Evolutionary conservation across 2,888 invertebrate species (phyloP).

Genomic region (Athripsodes cinereus): DNA sequence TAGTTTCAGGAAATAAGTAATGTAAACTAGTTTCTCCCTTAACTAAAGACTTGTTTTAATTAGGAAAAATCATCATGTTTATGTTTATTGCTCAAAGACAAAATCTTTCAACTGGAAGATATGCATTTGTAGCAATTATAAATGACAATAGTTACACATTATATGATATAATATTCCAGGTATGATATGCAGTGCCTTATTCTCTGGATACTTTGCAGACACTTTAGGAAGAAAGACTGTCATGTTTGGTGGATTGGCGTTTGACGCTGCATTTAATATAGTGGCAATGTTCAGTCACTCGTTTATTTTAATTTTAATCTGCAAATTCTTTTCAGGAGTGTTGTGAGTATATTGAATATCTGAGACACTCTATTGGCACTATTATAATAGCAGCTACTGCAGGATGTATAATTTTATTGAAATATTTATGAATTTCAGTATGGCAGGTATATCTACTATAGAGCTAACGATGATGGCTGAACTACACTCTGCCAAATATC

Average conservation of each 20-base stretch:
- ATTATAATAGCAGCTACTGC: too few species aligned
- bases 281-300: conserved; percentile 59
- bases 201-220: conserved; percentile 75
- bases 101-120: too few species aligned
- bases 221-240: conserved; percentile 63
- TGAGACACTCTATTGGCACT: neutral
- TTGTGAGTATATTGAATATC: conserved; percentile 50
- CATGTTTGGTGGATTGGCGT: conserved; percentile 58
- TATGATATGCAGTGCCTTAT: conserved; percentile 66
- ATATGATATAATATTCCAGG: conserved; percentile 44
- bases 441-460: conserved; percentile 67
- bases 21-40: too few species aligned
- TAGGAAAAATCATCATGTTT: too few species aligned
- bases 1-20: too few species aligned
- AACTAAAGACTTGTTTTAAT: too few species aligned
- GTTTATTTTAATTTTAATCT: conserved; percentile 57
- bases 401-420: neutral
- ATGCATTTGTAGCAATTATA: too few species aligned
- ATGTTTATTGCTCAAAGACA: too few species aligned
- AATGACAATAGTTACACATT: too few species aligned
- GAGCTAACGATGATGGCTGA: conserved; percentile 67
- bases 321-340: conserved; percentile 67
- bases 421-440: too few species aligned
- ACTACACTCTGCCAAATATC: conserved; percentile 59
- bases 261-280: conserved; percentile 58